These are phyloP conservation scores for Melozone crissalis DNA, from an alignment of 2,113 vertebrate species.

Conservation along the genomic window DNA sequence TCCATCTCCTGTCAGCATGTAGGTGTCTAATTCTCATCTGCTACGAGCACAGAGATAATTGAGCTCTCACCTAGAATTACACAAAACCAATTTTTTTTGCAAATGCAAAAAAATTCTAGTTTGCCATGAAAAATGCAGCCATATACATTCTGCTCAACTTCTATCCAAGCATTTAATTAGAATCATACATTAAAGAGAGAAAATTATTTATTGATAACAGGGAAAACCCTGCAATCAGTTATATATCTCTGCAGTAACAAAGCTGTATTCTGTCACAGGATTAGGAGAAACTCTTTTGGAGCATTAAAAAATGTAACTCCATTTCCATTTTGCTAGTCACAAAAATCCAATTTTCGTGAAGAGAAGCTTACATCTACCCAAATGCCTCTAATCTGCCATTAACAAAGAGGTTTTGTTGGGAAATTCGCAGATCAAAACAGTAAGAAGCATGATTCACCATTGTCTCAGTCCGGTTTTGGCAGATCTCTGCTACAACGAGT, in stretches of 20 bases:
- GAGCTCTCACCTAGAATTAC: not conserved
- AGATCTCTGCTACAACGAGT: not conserved
- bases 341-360: not conserved
- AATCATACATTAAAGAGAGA: not conserved
- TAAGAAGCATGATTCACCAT: not conserved
- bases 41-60: not conserved
- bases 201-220: not conserved
- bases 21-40: not conserved
- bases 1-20: not conserved
- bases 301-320: not conserved
- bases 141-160: not conserved
- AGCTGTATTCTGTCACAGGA: not conserved
- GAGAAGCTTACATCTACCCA: not conserved
- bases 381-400: constrained; percentile 2
- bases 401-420: not conserved
- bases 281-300: not conserved
- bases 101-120: not conserved
- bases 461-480: not conserved
- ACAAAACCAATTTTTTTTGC: not conserved
- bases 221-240: not conserved
- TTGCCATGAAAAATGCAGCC: not conserved
- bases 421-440: not conserved
- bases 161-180: not conserved
- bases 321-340: not conserved
- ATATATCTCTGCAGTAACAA: not conserved